Conservation (phyloP, 2,888 invertebrate species). For the Dascillus cervinus region DNA sequence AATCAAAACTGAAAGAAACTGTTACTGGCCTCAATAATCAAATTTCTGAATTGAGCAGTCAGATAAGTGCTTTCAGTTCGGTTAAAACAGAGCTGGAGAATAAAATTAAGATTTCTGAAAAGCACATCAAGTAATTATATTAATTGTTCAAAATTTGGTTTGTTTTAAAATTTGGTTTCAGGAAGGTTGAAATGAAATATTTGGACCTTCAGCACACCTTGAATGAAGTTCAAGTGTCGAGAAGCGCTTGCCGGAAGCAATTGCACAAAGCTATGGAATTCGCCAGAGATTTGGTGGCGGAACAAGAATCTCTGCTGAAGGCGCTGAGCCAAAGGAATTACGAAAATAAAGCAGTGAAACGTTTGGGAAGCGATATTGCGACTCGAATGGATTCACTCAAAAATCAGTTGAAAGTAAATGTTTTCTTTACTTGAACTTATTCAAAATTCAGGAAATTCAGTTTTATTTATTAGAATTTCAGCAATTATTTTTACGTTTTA, state of each 20-base stretch:
- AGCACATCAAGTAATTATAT: conserved; percentile 36
- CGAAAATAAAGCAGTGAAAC: conserved; percentile 39
- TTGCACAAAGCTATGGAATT: conserved; percentile 47
- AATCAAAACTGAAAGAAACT: conserved; percentile 49
- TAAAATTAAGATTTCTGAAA: conserved; percentile 49
- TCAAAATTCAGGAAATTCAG: too few species aligned
- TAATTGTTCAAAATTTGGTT: conserved; percentile 7
- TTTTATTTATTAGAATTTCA: too few species aligned
- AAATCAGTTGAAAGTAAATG: conserved; percentile 44
- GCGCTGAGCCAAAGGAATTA: conserved; percentile 36
- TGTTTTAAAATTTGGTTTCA: conserved; percentile 26
- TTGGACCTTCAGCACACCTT: conserved; percentile 43
- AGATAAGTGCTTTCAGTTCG: conserved; percentile 39
- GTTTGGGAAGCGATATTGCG: conserved; percentile 44
- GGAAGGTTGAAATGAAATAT: conserved; percentile 42
- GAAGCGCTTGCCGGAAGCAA: conserved; percentile 46
- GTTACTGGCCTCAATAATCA: conserved; percentile 44
- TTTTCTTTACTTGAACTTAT: too few species aligned
- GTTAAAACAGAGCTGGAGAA: conserved; percentile 46
- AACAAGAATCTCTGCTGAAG: conserved; percentile 46
- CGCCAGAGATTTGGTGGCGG: conserved; percentile 46
- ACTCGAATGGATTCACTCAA: conserved; percentile 45
- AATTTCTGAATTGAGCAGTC: conserved; percentile 44
- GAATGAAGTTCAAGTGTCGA: conserved; percentile 44
- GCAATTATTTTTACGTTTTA: too few species aligned